Evolutionary conservation across 2,113 vertebrate species (phyloP), one percentile per base, ranked within the genome.

Genomic region (Glaucidium brasilianum): DNA sequence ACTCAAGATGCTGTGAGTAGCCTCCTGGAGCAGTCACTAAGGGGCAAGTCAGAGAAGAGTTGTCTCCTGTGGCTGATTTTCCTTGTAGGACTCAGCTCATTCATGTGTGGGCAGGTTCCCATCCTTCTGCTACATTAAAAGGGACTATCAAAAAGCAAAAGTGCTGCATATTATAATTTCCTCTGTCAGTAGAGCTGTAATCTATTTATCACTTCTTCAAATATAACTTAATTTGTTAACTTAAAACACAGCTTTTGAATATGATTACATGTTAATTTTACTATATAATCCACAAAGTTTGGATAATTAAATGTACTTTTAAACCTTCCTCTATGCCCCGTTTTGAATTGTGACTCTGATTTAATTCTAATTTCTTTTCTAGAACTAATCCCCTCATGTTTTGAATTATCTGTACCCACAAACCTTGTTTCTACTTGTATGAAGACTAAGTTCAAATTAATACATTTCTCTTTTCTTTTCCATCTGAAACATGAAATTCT

Each of bases 171-270:
- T 50, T 88, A 39, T 56, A 78, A 91, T 94, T 90, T 92, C 84
- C 60, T 82, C 88, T 79, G 68, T 85, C 64, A 87, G 60, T 53
- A 86, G 76, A 90, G 68, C 64, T 92, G 59, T 84, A 94, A 92
- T 96, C 84, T 92, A 49, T 87, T 92, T 93, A 94, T 83, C 67
- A 73, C 15, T 86, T 82, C 60, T 82, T 95, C 29, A 92, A 84
- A 91, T 72, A 66, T 23, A 92, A 52, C 35, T 58, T 92, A 62
- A 83, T 92, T 62, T 89, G 10, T 86, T 92, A 84, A 84, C 45
- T 75, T 78, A 67, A 88, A 94, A 56, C 34, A 88, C 14, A 56
- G 53, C 30, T 34, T 96, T 94, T 77, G 78, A 80, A 92, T 34
- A 84, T 12, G 56, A 91, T 91, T 93, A 63, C 30, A 32, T 67